Percentiles rank a stretch among this genome's conserved stretches.
These are phyloP conservation scores for Globodera rostochiensis DNA, from an alignment of 1,140 invertebrate genomes.

Conservation along the genomic window DNA sequence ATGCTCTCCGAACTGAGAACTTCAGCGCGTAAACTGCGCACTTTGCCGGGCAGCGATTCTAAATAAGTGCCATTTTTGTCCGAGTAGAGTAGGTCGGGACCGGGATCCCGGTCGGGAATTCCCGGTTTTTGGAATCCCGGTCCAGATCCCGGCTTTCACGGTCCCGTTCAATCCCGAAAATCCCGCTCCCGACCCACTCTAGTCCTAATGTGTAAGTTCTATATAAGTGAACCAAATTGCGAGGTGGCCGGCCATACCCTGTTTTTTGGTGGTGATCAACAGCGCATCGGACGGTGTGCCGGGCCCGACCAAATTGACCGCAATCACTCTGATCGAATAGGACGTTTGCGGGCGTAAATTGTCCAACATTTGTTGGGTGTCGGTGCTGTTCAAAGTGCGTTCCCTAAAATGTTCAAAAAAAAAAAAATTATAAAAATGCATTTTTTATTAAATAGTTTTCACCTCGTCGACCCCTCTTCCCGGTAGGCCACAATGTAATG, in stretches of 20 bases:
- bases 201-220: too few relatives aligned
- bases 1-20: constrained; percentile 48
- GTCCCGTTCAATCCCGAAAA: too few relatives aligned
- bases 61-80: constrained; percentile 4
- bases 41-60: constrained; percentile 37
- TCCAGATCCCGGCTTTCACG: too few relatives aligned
- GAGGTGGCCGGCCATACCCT: constrained; percentile 15
- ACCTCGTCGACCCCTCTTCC: constrained; percentile 50
- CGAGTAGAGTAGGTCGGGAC: too few relatives aligned
- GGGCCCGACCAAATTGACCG: constrained; percentile 28
- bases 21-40: constrained; percentile 43
- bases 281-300: constrained; percentile 41
- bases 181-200: too few relatives aligned
- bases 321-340: constrained; percentile 44
- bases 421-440: background rate
- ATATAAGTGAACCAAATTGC: too few relatives aligned
- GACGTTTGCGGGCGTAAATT: constrained; percentile 35
- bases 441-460: background rate
- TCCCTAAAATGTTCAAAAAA: constrained; percentile 48
- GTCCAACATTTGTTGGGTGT: constrained; percentile 30
- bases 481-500: constrained; percentile 44
- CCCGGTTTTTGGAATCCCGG: too few relatives aligned
- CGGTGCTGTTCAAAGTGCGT: constrained; percentile 34
- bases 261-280: constrained; percentile 29
- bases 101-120: too few relatives aligned